These are phyloP conservation scores for Thamnophis sirtalis DNA, from an alignment of 2,113 vertebrate species.

Conservation along the genomic window DNA sequence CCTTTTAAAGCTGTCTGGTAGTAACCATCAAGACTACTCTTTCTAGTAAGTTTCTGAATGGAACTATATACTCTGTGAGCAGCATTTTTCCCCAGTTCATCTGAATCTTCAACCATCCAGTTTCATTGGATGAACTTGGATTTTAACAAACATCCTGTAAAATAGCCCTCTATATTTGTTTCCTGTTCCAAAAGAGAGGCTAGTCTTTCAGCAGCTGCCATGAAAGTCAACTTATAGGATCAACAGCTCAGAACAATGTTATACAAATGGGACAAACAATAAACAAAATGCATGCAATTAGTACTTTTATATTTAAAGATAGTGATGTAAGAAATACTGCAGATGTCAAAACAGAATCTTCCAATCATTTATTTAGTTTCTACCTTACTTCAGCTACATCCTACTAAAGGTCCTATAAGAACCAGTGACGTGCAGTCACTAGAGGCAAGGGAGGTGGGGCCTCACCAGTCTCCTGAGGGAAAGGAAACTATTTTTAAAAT, in stretches of 20 bases:
- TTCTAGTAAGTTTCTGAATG: neutral
- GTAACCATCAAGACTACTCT: neutral
- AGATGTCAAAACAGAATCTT: neutral
- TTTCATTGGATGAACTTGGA: neutral
- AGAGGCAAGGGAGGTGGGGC: no score
- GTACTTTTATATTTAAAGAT: neutral
- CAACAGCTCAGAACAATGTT: neutral
- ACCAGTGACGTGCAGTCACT: no score
- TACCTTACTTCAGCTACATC: neutral
- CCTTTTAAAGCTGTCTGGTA: neutral
- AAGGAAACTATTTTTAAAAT: no score
- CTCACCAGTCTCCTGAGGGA: no score
- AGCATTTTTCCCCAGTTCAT: neutral
- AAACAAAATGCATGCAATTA: neutral
- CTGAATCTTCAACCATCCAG: neutral
- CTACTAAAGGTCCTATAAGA: neutral
- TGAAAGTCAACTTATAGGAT: neutral
- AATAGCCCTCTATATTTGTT: neutral
- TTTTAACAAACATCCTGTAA: neutral
- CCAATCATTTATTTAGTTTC: neutral
- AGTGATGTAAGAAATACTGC: neutral
- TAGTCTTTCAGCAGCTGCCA: neutral
- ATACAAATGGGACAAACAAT: neutral
- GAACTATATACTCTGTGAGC: neutral
- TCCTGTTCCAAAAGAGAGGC: neutral